phyloP scores from a whole-genome alignment of 2,888 invertebrate genomes.

The Empis livida region DNA sequence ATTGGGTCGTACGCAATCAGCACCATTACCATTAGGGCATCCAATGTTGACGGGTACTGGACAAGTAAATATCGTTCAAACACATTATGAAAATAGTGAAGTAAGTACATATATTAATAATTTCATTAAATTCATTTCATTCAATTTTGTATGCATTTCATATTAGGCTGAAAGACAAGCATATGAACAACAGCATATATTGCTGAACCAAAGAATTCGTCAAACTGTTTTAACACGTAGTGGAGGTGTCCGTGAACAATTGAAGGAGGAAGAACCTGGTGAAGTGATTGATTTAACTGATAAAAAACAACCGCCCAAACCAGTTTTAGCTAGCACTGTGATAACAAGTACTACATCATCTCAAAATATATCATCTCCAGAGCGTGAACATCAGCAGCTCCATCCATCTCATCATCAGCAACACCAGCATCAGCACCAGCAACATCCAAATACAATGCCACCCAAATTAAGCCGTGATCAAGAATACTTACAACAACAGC shows the following conservation, averaged over 20 bases:
- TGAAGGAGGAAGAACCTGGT: constrained; percentile 46
- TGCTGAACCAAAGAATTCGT: constrained; percentile 70
- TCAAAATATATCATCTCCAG: constrained; percentile 4
- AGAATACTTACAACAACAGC: constrained; percentile 50
- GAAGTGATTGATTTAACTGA: constrained; percentile 68
- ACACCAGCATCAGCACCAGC: constrained; percentile 1
- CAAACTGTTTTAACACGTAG: constrained; percentile 77
- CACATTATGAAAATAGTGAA: constrained; percentile 36
- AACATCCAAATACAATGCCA: constrained; percentile 1
- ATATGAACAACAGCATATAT: constrained; percentile 46
- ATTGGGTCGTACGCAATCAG: constrained; percentile 87
- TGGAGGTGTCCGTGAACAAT: constrained; percentile 39
- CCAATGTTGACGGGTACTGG: constrained; percentile 54
- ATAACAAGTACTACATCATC: constrained; percentile 33
- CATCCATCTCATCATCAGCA: no score
- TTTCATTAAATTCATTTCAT: background rate
- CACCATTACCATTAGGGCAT: constrained; percentile 80
- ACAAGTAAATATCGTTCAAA: constrained; percentile 30
- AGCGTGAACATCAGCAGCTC: no score
- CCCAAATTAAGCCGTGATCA: constrained; percentile 32
- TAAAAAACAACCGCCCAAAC: constrained; percentile 42
- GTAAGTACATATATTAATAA: constrained; percentile 19
- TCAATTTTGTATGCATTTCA: background rate
- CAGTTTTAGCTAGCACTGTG: constrained; percentile 39
- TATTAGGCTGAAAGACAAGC: constrained; percentile 40